Evolutionary conservation across 1,140 invertebrate genomes (phyloP).

Genomic region (Apis laboriosa): DNA sequence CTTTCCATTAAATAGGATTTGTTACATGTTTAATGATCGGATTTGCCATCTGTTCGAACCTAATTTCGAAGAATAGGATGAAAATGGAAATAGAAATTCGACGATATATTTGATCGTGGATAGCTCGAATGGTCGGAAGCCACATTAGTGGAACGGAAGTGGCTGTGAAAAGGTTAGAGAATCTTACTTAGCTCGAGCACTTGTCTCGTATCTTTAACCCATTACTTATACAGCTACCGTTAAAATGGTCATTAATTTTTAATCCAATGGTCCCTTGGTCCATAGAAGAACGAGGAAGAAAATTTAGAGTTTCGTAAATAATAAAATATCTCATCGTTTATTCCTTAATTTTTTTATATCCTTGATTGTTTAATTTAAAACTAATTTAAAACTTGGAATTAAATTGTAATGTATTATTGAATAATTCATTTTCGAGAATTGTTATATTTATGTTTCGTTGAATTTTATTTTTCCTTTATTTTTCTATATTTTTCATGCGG

Average conservation of each 20-base stretch:
- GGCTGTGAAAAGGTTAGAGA: background rate
- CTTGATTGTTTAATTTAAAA: background rate
- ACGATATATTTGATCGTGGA: conserved; percentile 28
- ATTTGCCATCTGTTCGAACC: background rate
- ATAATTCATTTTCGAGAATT: too few species aligned
- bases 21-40: background rate
- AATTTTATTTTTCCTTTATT: background rate
- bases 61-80: background rate
- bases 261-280: background rate
- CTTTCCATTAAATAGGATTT: background rate
- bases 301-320: background rate
- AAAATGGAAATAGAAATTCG: conserved; percentile 19
- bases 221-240: background rate
- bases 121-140: background rate
- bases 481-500: background rate
- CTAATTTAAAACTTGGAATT: too few species aligned
- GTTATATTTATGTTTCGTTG: background rate
- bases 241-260: background rate
- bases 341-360: background rate
- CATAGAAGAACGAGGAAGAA: rapidly evolving
- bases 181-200: conserved; percentile 11
- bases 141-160: conserved; percentile 21
- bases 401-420: too few species aligned
- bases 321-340: too few species aligned
- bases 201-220: background rate